Evolutionary conservation across 2,888 invertebrate species (phyloP).

Genomic region (Amphimallon solstitiale): DNA sequence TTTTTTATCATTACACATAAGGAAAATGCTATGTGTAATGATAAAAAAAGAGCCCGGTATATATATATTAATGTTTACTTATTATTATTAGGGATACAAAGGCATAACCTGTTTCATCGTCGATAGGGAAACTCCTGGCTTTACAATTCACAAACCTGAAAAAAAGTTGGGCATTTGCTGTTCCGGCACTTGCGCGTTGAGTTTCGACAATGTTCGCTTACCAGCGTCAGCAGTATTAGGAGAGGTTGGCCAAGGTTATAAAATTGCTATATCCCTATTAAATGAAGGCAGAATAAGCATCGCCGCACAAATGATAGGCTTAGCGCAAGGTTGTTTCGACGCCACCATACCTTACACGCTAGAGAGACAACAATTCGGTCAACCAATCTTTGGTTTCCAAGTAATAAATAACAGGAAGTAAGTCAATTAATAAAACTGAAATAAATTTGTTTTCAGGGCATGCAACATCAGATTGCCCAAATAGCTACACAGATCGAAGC

Average conservation of each 20-base stretch:
- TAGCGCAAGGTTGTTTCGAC: slow-evolving; percentile 95
- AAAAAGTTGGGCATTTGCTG: slow-evolving; percentile 93
- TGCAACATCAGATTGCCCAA: slow-evolving; percentile 95
- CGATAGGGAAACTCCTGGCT: slow-evolving; percentile 86
- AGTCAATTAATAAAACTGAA: neutral
- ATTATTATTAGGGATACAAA: slow-evolving; percentile 80
- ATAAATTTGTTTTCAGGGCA: slow-evolving; percentile 75
- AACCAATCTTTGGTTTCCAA: slow-evolving; percentile 90
- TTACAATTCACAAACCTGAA: slow-evolving; percentile 90
- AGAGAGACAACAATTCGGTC: slow-evolving; percentile 94
- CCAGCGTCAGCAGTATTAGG: slow-evolving; percentile 86
- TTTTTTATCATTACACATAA: no score
- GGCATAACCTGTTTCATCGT: slow-evolving; percentile 97
- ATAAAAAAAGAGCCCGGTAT: no score
- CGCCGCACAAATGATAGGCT: slow-evolving; percentile 92
- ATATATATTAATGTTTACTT: neutral
- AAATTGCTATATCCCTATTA: slow-evolving; percentile 93
- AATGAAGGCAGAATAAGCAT: slow-evolving; percentile 94
- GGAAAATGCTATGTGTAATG: no score
- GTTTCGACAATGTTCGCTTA: slow-evolving; percentile 93
- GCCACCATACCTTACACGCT: slow-evolving; percentile 94
- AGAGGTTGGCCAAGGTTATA: slow-evolving; percentile 91
- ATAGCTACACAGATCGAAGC: slow-evolving; percentile 89
- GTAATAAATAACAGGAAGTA: slow-evolving; percentile 58
- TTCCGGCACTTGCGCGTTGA: slow-evolving; percentile 93